Percentiles rank a stretch among this genome's conserved stretches.
These are phyloP conservation scores for Microchirus variegatus DNA, from an alignment of 2,797 vertebrate species.

Conservation along the genomic window DNA sequence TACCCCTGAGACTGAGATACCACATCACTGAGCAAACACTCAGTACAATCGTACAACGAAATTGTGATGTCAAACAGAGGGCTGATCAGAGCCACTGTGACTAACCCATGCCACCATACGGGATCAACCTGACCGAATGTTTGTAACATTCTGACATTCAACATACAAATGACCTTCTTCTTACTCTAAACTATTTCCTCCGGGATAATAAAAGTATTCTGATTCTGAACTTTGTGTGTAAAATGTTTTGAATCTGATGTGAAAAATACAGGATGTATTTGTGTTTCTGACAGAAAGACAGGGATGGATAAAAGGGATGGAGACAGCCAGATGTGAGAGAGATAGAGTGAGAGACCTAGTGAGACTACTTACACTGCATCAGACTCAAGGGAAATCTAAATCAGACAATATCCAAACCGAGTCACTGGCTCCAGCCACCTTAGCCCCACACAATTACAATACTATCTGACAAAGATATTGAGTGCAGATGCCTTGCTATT, in stretches of 20 bases:
- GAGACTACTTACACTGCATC: conserved; percentile 60
- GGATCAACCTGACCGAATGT: too few species aligned
- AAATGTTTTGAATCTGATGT: not conserved
- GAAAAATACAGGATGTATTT: conserved; percentile 7
- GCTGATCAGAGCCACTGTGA: too few species aligned
- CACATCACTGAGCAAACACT: too few species aligned
- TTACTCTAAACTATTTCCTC: too few species aligned
- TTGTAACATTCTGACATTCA: too few species aligned
- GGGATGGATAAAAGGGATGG: conserved; percentile 18
- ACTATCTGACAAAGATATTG: conserved; percentile 82
- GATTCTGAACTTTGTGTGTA: too few species aligned
- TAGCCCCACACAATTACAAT: conserved; percentile 80
- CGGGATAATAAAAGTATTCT: too few species aligned
- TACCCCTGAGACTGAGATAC: too few species aligned
- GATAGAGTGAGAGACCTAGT: conserved; percentile 41
- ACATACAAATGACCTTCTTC: too few species aligned
- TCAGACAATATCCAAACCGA: conserved; percentile 79
- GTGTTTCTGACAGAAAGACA: not conserved
- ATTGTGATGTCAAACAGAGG: too few species aligned
- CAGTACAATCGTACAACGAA: too few species aligned
- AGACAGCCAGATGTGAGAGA: conserved; percentile 22
- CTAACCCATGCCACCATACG: too few species aligned
- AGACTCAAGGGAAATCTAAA: conserved; percentile 79
- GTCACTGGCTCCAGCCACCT: conserved; percentile 66
- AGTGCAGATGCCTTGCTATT: conserved; percentile 71